Percentiles rank a stretch among this genome's conserved stretches.
phyloP scores from a whole-genome alignment of 53 echinoderm and acorn worm genomes.

The Echinarachnius parma region DNA sequence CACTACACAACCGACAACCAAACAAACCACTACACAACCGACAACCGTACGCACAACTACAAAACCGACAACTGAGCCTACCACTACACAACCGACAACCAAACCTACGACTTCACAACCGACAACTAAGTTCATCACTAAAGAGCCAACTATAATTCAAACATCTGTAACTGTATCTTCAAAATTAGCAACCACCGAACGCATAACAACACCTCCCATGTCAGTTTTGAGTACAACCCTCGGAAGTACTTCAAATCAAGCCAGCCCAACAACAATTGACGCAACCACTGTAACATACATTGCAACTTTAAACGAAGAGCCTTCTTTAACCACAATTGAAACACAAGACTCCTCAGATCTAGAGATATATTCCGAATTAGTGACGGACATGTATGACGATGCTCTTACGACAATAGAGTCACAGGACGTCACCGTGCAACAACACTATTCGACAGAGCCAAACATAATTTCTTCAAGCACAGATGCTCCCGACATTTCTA shows the following conservation, averaged over 20 bases:
- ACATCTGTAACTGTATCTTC: neutral
- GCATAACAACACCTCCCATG: neutral
- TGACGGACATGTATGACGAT: too few relatives aligned
- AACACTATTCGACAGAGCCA: too few relatives aligned
- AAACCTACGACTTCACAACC: neutral
- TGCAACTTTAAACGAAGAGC: neutral
- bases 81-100: neutral
- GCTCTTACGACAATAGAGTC: too few relatives aligned
- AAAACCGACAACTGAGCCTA: neutral
- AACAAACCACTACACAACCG: neutral
- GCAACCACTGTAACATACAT: neutral
- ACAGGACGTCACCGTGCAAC: too few relatives aligned
- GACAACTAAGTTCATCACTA: neutral
- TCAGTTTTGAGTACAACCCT: neutral
- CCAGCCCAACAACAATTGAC: neutral
- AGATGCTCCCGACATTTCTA: too few relatives aligned
- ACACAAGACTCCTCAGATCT: too few relatives aligned
- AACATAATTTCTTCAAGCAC: too few relatives aligned
- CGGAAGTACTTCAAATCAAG: neutral
- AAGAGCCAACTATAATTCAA: neutral
- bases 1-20: neutral
- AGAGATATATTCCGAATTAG: too few relatives aligned
- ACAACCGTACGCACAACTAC: slow-evolving; percentile 1
- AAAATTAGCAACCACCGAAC: neutral
- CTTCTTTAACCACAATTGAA: too few relatives aligned